These are phyloP conservation scores for Virgularia gustaviana DNA, from an alignment of 92 coral and sea anemone genomes.

Conservation along the genomic window DNA sequence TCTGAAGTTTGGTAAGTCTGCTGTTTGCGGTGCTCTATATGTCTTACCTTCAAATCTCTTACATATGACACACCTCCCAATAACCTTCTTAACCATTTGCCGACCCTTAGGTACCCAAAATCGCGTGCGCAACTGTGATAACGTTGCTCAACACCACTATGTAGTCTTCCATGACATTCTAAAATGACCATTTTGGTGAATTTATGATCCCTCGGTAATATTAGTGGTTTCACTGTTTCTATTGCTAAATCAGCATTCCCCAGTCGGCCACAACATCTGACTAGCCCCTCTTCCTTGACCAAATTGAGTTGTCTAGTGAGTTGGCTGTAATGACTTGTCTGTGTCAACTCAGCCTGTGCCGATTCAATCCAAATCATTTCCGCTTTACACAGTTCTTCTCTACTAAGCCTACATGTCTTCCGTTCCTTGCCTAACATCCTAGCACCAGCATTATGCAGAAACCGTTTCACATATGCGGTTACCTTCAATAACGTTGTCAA, in stretches of 20 bases:
- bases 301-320: not conserved
- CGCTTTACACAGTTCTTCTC: not conserved
- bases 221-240: not conserved
- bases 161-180: constrained; percentile 17
- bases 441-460: not conserved
- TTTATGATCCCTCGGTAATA: constrained; percentile 12
- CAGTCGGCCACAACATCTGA: constrained; percentile 10
- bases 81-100: constrained; percentile 3
- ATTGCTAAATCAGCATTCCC: not conserved
- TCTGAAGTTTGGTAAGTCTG: constrained; percentile 26
- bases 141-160: constrained; percentile 14
- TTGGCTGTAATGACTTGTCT: not conserved
- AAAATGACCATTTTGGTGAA: constrained; percentile 14
- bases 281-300: not conserved
- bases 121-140: constrained; percentile 8
- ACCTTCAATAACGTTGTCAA: constrained; percentile 2
- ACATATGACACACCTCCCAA: not conserved
- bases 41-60: constrained; percentile 4
- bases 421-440: not conserved
- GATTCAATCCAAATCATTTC: not conserved
- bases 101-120: constrained; percentile 18
- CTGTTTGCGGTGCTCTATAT: constrained; percentile 1
- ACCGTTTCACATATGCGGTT: constrained; percentile 4
- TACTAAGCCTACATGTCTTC: not conserved
- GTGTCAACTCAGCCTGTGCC: constrained; percentile 3